A percentile compares a stretch with the other conserved stretches of the same genome.
Evolutionary conservation across 30 jellyfish, hydroid and myxozoan species (phyloP).

Genomic region (Cassiopea xamachana): DNA sequence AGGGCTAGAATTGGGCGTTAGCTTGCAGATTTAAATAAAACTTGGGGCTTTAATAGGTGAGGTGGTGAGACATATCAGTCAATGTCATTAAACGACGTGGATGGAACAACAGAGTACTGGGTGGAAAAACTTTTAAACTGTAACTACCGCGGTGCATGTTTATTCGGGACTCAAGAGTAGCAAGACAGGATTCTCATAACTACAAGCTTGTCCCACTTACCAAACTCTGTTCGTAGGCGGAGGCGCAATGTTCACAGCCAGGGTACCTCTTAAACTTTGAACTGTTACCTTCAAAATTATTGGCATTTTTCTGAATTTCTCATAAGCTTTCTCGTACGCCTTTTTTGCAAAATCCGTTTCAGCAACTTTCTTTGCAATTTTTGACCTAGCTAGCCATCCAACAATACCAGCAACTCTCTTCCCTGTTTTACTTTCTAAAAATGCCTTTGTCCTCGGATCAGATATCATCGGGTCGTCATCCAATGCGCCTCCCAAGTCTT

Average conservation of each 20-base stretch:
- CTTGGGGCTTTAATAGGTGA: too few species aligned
- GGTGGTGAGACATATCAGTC: too few species aligned
- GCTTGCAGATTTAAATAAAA: too few species aligned
- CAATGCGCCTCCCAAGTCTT: conserved; percentile 61
- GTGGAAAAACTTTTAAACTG: too few species aligned
- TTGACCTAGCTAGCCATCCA: conserved; percentile 98
- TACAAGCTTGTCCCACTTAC: conserved; percentile 50
- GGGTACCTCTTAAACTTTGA: conserved; percentile 96
- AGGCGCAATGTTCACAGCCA: conserved; percentile 98
- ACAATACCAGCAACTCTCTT: conserved; percentile 90
- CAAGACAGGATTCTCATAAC: too few species aligned
- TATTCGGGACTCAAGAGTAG: too few species aligned
- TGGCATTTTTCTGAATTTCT: conserved; percentile 95
- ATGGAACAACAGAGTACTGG: too few species aligned
- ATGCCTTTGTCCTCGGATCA: conserved; percentile 97
- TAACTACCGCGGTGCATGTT: too few species aligned
- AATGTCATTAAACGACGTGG: too few species aligned
- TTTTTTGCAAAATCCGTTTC: conserved; percentile 97
- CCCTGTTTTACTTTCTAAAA: conserved; percentile 93
- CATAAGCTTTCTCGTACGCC: conserved; percentile 94
- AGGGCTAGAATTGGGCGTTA: too few species aligned
- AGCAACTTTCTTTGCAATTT: conserved; percentile 93
- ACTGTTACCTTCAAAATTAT: conserved; percentile 92
- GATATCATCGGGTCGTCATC: conserved; percentile 85
- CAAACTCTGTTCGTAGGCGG: conserved; percentile 99